Percentiles rank a stretch among this genome's conserved stretches.
phyloP scores from a whole-genome alignment of 2,113 vertebrate species.

The Notothenia rossii region DNA sequence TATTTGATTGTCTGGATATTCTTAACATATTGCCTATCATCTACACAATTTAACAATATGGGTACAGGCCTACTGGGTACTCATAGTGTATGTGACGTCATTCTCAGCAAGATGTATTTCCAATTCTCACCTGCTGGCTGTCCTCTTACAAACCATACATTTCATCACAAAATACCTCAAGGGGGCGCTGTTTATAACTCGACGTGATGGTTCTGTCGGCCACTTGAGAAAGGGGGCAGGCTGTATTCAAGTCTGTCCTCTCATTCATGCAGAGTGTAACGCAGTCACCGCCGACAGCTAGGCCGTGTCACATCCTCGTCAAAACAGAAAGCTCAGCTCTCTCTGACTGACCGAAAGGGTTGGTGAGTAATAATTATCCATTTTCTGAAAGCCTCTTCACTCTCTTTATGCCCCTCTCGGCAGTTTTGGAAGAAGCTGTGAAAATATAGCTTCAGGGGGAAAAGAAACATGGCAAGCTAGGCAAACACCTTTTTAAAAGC shows the following conservation, averaged over 20 bases:
- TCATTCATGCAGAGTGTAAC: conserved; percentile 69
- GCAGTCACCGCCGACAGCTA: conserved; percentile 3
- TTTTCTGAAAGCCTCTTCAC: background rate
- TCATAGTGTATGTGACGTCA: background rate
- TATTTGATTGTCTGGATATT: background rate
- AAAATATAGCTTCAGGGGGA: conserved; percentile 37
- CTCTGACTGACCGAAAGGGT: conserved; percentile 10
- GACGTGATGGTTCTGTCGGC: background rate
- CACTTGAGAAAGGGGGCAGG: conserved; percentile 38
- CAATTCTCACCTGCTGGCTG: background rate
- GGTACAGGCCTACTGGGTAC: background rate
- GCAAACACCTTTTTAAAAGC: background rate
- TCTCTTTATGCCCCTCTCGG: background rate
- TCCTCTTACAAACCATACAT: background rate
- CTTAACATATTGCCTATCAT: background rate
- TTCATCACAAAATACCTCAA: rapidly evolving
- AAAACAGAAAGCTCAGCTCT: conserved; percentile 8
- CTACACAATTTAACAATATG: background rate
- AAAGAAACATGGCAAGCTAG: background rate
- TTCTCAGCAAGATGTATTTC: background rate
- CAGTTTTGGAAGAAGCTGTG: background rate
- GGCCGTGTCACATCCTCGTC: conserved; percentile 26
- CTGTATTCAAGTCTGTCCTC: conserved; percentile 39
- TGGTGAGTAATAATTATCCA: conserved; percentile 56
- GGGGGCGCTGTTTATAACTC: conserved; percentile 46